A percentile compares a stretch with the other conserved stretches of the same genome.
These are phyloP conservation scores for Pachyseris speciosa DNA, from an alignment of 64 coral and sea anemone genomes.

Conservation along the genomic window DNA sequence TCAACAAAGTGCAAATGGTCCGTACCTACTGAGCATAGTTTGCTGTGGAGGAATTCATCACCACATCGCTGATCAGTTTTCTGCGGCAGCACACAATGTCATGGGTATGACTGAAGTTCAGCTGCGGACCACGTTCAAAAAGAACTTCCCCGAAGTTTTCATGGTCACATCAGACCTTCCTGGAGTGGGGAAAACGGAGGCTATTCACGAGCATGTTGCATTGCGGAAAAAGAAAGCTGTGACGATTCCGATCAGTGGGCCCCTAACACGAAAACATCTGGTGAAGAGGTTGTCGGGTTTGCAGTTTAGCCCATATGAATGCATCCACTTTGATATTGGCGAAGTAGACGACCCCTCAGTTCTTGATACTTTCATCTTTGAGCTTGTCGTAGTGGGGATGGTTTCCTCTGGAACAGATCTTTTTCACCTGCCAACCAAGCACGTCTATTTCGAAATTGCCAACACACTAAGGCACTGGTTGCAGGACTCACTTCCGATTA, in stretches of 20 bases:
- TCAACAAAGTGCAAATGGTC: not conserved
- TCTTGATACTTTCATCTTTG: slow-evolving; percentile 72
- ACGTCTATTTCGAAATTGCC: slow-evolving; percentile 77
- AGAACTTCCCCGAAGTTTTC: slow-evolving; percentile 64
- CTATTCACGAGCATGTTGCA: slow-evolving; percentile 66
- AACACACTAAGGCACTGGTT: slow-evolving; percentile 62
- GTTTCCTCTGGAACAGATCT: slow-evolving; percentile 60
- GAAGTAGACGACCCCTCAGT: slow-evolving; percentile 69
- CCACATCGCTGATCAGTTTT: slow-evolving; percentile 91
- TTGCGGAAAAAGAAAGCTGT: slow-evolving; percentile 31
- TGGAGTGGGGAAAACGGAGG: slow-evolving; percentile 92
- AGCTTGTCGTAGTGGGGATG: slow-evolving; percentile 61
- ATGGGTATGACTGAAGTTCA: slow-evolving; percentile 80
- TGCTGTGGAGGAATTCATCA: slow-evolving; percentile 91
- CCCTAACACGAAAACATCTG: slow-evolving; percentile 63
- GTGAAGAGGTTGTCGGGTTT: slow-evolving; percentile 48
- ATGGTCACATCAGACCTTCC: slow-evolving; percentile 87
- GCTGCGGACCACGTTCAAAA: slow-evolving; percentile 45
- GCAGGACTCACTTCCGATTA: slow-evolving; percentile 66
- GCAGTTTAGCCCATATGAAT: slow-evolving; percentile 45
- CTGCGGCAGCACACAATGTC: slow-evolving; percentile 61
- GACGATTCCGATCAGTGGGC: slow-evolving; percentile 90
- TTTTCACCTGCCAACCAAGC: slow-evolving; percentile 57
- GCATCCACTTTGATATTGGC: slow-evolving; percentile 87
- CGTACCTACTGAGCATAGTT: slow-evolving; percentile 78